Conservation (phyloP, 2,888 invertebrate genomes). For the Pheosia gnoma region DNA sequence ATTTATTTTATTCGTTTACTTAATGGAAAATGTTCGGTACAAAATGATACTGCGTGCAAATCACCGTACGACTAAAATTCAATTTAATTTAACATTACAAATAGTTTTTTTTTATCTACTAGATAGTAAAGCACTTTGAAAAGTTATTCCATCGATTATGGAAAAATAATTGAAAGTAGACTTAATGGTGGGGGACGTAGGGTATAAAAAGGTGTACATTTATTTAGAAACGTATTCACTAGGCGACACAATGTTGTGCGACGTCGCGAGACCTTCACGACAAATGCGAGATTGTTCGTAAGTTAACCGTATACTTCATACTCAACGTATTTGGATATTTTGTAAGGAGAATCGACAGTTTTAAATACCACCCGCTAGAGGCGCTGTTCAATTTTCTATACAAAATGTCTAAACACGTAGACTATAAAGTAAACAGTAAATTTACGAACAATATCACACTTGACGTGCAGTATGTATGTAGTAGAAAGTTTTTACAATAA, state of each 20-base stretch:
- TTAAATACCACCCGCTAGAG: no score
- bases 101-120: slow-evolving; percentile 78
- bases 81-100: slow-evolving; percentile 77
- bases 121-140: slow-evolving; percentile 84
- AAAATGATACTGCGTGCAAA: slow-evolving; percentile 63
- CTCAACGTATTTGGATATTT: no score
- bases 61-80: slow-evolving; percentile 76
- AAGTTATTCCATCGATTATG: slow-evolving; percentile 71
- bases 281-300: no score
- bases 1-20: slow-evolving; percentile 28
- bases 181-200: slow-evolving; percentile 1
- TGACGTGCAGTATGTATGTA: no score
- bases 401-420: no score
- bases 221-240: slow-evolving; percentile 6
- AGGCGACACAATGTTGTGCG: not conserved
- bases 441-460: no score
- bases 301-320: no score
- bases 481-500: no score
- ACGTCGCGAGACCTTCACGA: no score
- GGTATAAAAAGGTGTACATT: slow-evolving; percentile 13
- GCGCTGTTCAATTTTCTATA: no score
- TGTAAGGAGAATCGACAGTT: no score
- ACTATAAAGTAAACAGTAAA: no score
- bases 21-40: slow-evolving; percentile 29
- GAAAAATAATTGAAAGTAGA: slow-evolving; percentile 49